Base-by-base conservation (phyloP, 1,140 invertebrate species). In the Sycophaga agraensis region DNA sequence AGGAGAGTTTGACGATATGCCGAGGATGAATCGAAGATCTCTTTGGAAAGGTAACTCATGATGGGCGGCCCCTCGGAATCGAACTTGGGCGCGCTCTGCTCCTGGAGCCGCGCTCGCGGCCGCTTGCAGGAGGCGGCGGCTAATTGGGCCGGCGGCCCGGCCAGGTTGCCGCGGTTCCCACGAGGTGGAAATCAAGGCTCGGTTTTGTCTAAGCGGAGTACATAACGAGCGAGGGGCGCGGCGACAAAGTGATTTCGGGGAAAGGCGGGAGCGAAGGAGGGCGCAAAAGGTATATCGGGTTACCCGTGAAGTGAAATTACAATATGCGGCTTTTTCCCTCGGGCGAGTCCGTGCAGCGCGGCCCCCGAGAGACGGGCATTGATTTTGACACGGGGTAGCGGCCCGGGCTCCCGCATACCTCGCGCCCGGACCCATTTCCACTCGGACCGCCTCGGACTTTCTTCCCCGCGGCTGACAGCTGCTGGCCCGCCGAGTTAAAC, bases 231-330 rank as follows among this genome's bases (percentile, higher is more conserved):
- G 24, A 21, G 48, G 34, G 22, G 19, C 17, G 42, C 6, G 8
- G 37, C 35, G 17, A 50, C 50, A 59, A 50, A 50, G 24, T n/a
- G n/a, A n/a, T 59, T 59, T 50, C 57, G 57, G 39, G 57, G 46
- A 59, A 59, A 37, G 26, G 31, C 51, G 16, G 17, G 35, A 37
- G 39, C 1, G 50, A 54, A 26, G 49, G 37, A 37, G 48, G 67
- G 66, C 63, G 35, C 54, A 46, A 59, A 43, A 40, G 63, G n/a
- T n/a, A 64, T 70, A 66, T 77, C 70, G 62, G 54, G 57, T 78
- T 76, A 74, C 72, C n/a, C n/a, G n/a, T n/a, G 50, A 76, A 77
- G 76, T 73, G 72, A 75, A 75, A 76, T 78, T 70, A 78, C 73
- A 76, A 78, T 76, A 68, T 64, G 45, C 56, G 17, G 50, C 51